Evolutionary conservation across 2,113 vertebrate genomes (phyloP).

Genomic region (Cynocephalus volans): DNA sequence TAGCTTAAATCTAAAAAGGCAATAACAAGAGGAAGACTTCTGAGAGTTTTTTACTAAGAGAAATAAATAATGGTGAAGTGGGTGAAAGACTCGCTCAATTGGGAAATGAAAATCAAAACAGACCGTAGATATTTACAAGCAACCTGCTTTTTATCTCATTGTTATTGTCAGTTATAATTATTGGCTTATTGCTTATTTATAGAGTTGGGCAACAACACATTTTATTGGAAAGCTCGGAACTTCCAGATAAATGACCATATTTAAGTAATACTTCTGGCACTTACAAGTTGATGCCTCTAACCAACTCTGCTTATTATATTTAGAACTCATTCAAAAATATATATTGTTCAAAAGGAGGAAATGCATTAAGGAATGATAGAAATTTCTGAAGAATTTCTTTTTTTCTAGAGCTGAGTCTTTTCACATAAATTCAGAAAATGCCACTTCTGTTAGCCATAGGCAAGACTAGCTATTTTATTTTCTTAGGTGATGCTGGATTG

Average conservation of each 20-base stretch:
- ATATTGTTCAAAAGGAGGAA: background rate
- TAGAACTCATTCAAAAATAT: background rate
- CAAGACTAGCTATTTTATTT: background rate
- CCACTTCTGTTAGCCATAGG: background rate
- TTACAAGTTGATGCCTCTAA: background rate
- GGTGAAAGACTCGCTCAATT: background rate
- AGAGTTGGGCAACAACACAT: background rate
- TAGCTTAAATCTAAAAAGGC: background rate
- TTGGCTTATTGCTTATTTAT: background rate
- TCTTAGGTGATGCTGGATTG: background rate
- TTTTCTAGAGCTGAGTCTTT: background rate
- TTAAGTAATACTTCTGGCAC: background rate
- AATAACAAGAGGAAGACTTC: background rate
- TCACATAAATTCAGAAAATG: constrained; percentile 27
- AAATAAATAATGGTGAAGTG: background rate
- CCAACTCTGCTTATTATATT: background rate
- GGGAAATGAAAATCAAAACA: background rate
- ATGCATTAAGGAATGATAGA: background rate
- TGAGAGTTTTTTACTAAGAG: background rate
- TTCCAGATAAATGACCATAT: background rate
- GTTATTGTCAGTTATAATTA: background rate
- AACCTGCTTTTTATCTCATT: background rate
- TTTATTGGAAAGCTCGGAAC: background rate
- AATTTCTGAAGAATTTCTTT: background rate
- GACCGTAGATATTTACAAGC: background rate